Conservation (phyloP, 1,140 invertebrate genomes). For the Macrobrachium rosenbergii region DNA sequence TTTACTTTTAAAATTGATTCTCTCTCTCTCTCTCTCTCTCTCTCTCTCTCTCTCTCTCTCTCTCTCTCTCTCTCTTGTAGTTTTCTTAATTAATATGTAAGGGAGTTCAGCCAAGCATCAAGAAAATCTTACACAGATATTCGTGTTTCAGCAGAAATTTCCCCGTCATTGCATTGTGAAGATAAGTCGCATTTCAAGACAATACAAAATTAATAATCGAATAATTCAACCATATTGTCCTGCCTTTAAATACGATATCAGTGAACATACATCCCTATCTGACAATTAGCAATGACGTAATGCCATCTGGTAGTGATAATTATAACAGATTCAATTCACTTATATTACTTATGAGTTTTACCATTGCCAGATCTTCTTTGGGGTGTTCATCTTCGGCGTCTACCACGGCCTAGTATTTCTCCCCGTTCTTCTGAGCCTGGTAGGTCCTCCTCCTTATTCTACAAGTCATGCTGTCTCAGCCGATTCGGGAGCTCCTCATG, state of each 20-base stretch:
- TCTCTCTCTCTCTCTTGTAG: background rate
- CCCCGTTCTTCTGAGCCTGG: constrained; percentile 74
- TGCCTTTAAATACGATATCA: too few relatives aligned
- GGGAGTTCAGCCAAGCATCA: too few relatives aligned
- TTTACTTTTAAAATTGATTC: background rate
- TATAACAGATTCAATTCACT: background rate
- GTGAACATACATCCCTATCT: too few relatives aligned
- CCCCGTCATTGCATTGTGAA: too few relatives aligned
- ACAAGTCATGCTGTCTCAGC: background rate
- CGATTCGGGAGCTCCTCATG: too few relatives aligned
- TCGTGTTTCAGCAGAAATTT: background rate
- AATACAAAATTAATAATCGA: too few relatives aligned
- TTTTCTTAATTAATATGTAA: background rate
- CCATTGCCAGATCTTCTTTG: constrained; percentile 71
- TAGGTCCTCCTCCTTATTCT: constrained; percentile 71
- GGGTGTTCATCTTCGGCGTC: constrained; percentile 75
- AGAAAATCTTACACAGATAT: background rate
- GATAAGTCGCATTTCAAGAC: too few relatives aligned
- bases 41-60: too few relatives aligned
- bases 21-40: too few relatives aligned
- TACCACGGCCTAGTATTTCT: constrained; percentile 75
- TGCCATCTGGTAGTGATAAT: background rate
- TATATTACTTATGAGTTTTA: background rate
- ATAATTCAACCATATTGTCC: too few relatives aligned
- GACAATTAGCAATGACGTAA: too few relatives aligned